phyloP scores from a whole-genome alignment of 2,797 vertebrate genomes.

The Mallotus villosus region DNA sequence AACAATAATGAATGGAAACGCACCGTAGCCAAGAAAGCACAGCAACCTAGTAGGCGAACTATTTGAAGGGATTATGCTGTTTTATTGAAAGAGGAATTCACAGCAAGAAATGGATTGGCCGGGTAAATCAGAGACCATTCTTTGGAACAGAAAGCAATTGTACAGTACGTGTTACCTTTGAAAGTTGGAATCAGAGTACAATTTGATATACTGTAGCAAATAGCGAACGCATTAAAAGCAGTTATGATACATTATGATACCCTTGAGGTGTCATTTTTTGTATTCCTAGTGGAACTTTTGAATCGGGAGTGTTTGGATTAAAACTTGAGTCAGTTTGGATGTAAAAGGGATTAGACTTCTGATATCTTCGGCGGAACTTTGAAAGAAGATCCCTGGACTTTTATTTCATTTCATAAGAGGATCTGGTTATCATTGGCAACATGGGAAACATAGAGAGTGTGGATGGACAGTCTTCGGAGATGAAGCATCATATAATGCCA shows the following conservation, averaged over 20 bases:
- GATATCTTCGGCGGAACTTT: slow-evolving; percentile 38
- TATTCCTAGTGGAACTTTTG: slow-evolving; percentile 15
- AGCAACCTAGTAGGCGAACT: slow-evolving; percentile 38
- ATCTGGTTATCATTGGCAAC: slow-evolving; percentile 17
- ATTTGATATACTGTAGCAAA: slow-evolving; percentile 21
- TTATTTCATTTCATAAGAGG: slow-evolving; percentile 27
- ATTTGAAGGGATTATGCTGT: slow-evolving; percentile 40
- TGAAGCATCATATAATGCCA: slow-evolving; percentile 84
- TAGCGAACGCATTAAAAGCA: slow-evolving; percentile 41
- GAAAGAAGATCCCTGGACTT: slow-evolving; percentile 21
- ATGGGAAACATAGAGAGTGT: slow-evolving; percentile 94
- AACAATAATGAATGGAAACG: slow-evolving; percentile 80
- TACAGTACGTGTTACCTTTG: slow-evolving; percentile 54
- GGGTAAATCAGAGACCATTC: slow-evolving; percentile 39
- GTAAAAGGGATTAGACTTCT: slow-evolving; percentile 32
- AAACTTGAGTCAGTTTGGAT: slow-evolving; percentile 23
- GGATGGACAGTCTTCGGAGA: slow-evolving; percentile 82
- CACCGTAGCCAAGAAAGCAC: slow-evolving; percentile 69
- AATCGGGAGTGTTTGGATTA: slow-evolving; percentile 35
- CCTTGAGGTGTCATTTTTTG: slow-evolving; percentile 43
- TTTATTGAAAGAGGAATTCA: slow-evolving; percentile 19
- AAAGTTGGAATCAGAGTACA: slow-evolving; percentile 39
- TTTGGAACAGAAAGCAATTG: slow-evolving; percentile 52
- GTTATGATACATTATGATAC: slow-evolving; percentile 44
- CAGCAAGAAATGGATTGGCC: slow-evolving; percentile 70